Percentiles rank a stretch among this genome's conserved stretches.
These are phyloP conservation scores for Chaenocephalus aceratus DNA, from an alignment of 2,113 vertebrate genomes.

Conservation along the genomic window DNA sequence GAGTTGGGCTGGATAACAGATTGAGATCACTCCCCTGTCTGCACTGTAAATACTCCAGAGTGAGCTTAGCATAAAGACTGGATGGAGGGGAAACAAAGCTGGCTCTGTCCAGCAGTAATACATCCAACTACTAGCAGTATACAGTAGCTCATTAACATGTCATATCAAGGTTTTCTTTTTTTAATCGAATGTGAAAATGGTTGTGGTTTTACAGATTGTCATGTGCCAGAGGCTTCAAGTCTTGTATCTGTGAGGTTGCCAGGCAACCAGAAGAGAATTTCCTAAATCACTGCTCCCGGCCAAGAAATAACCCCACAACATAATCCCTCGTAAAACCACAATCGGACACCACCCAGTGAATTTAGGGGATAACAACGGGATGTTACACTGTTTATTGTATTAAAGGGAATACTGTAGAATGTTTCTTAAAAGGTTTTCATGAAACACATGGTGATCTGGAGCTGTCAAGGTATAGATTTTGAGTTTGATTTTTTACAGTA, in stretches of 20 bases:
- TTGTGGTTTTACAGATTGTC: background rate
- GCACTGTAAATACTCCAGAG: background rate
- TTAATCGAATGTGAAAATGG: background rate
- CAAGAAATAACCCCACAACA: background rate
- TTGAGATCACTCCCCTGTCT: background rate
- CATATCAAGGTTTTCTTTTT: background rate
- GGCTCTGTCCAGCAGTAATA: background rate
- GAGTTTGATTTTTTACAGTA: too few relatives aligned
- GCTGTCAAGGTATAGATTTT: background rate
- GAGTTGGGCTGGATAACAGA: background rate
- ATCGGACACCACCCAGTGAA: background rate
- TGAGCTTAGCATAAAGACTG: background rate
- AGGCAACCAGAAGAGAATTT: conserved; percentile 3
- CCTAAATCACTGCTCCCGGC: background rate
- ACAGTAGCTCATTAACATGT: background rate
- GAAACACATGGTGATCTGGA: background rate
- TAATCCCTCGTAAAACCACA: background rate
- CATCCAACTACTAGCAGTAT: background rate
- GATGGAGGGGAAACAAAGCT: background rate
- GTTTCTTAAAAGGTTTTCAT: background rate
- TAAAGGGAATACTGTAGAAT: background rate
- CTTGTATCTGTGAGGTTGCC: conserved; percentile 1
- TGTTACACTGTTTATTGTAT: background rate
- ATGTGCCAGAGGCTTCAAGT: background rate
- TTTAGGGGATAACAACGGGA: background rate